Evolutionary conservation across 2,797 vertebrate species (phyloP), one percentile per base, ranked within the genome.

Genomic region (Lacerta agilis): DNA sequence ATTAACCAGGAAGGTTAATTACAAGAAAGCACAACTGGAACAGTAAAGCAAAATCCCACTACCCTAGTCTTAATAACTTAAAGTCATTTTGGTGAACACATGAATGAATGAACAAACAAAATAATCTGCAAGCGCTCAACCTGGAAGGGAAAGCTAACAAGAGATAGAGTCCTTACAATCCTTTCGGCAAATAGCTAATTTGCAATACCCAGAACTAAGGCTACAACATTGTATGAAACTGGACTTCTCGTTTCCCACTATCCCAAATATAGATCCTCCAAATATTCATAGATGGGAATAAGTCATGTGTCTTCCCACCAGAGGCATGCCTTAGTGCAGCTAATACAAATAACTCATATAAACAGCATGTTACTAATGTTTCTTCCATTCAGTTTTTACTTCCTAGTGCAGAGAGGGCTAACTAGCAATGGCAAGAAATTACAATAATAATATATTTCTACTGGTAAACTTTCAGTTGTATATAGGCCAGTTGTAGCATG

Each of bases 291-390:
- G 80, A 75, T 36, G 79, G 86, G 58, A 2, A 86, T 25, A 76
- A n/a, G 18, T 18, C 58, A 80, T 61, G 20, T 38, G 8, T 41
- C 20, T 36, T 64, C 25, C 72, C 81, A 75, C 80, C 10, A 3
- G 13, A 5, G 36, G 13, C 86, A 29, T 85, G 88, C 15, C 36
- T 82, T 71, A 72, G 79, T 9, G 38, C 38, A 90, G 86, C 43
- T 20, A 13, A 76, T 83, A 84, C 78, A 80, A 17, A 43, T 27
- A 89, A 41, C 45, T 92, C 83, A 91, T 67, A 61, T 75, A 92
- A 94, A 90, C 83, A 92, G 69, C 4, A 85, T 29, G 81, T 82
- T 38, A 10, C 80, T 91, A 88, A 83, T 79, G 90, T 89, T 84
- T 76, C 29, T 91, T 92, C 73, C 82, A 89, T 67, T 27, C 90